Base-by-base conservation (phyloP, 1,140 invertebrate species). In the Aleiodes sp. region DNA sequence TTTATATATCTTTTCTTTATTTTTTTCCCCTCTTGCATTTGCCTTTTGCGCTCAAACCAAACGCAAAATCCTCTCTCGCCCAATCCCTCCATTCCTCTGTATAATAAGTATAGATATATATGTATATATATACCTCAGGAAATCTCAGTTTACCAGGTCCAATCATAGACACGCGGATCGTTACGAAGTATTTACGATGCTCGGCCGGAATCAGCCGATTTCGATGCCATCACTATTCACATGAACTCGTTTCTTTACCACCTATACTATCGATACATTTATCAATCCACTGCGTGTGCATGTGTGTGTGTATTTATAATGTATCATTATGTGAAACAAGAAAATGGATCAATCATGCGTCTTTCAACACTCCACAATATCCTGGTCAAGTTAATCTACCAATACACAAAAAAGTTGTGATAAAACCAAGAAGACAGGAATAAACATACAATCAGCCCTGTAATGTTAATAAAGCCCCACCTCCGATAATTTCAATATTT, bases 71-170 rank as follows among this genome's bases (percentile, higher is more conserved):
- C 60, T 35, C 59, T 31, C 21, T 26, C 14, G 19, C 37, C 16
- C 21, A 26, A 41, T 33, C 37, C 24, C 24, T 67, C 24, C 33
- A 39, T 63, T 35, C 1, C 31, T 62, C 24, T 6, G 31, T 62
- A 16, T 6, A 26, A 19, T 12, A 28, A 16, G n/a, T 37, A 19
- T 8, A 66, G 12, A 56, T 24, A 28, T 57, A n/a, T n/a, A n/a
- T n/a, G n/a, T n/a, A n/a, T n/a, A n/a, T n/a, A n/a, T n/a, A n/a
- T n/a, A 46, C 21, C 46, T 26, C 35, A 68, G 60, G 61, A 71
- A 68, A 71, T 68, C 41, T 68, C 46, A 71, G 70, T 68, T 71
- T 71, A 71, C 64, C 28, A 59, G 52, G 31, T 31, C 24, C 61
- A 43, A 66, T 66, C 64, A 66, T 66, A 66, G 64, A 66, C 64